Percentiles rank a stretch among this genome's conserved stretches.
These are phyloP conservation scores for Phyllopteryx taeniolatus DNA, from an alignment of 2,113 vertebrate species.

Conservation along the genomic window DNA sequence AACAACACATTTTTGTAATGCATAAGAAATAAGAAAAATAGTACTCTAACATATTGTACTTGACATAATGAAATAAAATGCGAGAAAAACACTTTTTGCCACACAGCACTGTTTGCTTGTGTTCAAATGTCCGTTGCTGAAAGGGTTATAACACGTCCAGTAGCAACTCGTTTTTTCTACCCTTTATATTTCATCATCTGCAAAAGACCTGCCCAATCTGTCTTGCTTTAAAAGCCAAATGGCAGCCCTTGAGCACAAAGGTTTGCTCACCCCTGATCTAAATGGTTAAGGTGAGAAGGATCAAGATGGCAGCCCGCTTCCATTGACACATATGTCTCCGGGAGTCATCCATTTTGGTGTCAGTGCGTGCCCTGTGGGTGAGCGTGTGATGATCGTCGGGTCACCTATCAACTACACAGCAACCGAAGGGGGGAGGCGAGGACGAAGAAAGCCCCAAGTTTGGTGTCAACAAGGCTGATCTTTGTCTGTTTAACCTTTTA, in stretches of 20 bases:
- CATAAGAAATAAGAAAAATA: too few relatives aligned
- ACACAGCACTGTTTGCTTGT: too few relatives aligned
- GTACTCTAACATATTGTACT: too few relatives aligned
- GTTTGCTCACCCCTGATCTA: background rate
- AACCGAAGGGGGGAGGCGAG: slow-evolving; percentile 57
- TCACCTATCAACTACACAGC: slow-evolving; percentile 62
- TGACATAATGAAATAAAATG: too few relatives aligned
- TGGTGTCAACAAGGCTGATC: slow-evolving; percentile 21
- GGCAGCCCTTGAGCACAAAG: background rate
- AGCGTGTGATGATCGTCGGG: slow-evolving; percentile 39
- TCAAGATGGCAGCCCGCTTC: slow-evolving; percentile 17
- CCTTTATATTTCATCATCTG: too few relatives aligned
- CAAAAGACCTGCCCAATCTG: too few relatives aligned
- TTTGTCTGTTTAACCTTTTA: background rate
- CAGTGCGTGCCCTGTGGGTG: slow-evolving; percentile 46
- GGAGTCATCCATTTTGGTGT: slow-evolving; percentile 63
- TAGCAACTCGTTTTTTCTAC: too few relatives aligned
- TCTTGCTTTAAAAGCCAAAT: slow-evolving; percentile 35
- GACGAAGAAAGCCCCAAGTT: slow-evolving; percentile 38
- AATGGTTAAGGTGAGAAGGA: background rate
- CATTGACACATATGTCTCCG: slow-evolving; percentile 69
- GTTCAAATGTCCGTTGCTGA: too few relatives aligned
- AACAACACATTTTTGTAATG: too few relatives aligned
- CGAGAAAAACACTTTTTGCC: too few relatives aligned
- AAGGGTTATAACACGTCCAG: too few relatives aligned